Percentiles rank a stretch among this genome's conserved stretches.
These are phyloP conservation scores for Rynchops niger DNA, from an alignment of 2,113 vertebrate species.

Conservation along the genomic window DNA sequence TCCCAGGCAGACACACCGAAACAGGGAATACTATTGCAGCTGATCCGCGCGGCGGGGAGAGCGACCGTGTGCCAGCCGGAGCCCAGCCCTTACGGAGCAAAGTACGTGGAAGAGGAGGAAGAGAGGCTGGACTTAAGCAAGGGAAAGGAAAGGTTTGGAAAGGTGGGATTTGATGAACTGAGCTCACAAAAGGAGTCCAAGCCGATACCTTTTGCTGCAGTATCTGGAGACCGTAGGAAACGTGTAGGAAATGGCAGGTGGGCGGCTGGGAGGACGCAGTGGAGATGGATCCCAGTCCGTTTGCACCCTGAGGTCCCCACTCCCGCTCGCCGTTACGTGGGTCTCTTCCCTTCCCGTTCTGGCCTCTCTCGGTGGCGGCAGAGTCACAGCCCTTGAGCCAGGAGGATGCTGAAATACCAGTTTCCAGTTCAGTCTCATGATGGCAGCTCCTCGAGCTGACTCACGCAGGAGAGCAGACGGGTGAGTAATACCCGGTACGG, in stretches of 20 bases:
- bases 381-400: neutral
- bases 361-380: neutral
- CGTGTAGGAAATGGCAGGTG: fast-evolving
- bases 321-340: fast-evolving
- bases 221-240: fast-evolving
- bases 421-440: neutral
- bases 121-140: neutral
- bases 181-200: neutral
- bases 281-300: neutral
- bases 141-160: neutral
- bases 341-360: neutral
- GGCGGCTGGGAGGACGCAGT: neutral
- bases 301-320: neutral
- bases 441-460: neutral
- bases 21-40: neutral
- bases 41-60: fast-evolving
- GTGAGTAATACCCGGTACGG: neutral
- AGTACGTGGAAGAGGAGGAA: neutral
- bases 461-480: neutral
- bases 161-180: neutral
- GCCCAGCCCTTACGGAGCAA: neutral
- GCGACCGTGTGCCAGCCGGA: neutral
- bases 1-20: neutral
- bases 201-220: neutral
- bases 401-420: neutral